A percentile compares a stretch with the other conserved stretches of the same genome.
Evolutionary conservation across 2,797 vertebrate genomes (phyloP).

Genomic region (Aulostomus chinensis): DNA sequence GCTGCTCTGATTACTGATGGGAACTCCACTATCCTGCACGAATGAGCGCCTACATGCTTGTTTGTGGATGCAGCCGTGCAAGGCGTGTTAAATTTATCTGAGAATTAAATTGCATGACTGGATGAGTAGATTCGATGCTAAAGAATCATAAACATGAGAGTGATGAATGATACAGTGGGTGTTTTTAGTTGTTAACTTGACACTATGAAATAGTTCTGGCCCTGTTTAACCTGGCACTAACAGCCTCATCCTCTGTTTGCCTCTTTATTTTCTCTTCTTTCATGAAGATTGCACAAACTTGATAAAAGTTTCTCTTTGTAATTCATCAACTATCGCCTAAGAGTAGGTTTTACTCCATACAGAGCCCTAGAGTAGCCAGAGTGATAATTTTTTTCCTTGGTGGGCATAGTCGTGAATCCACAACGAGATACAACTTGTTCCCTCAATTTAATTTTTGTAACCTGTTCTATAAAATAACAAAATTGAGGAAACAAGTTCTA

Average conservation of each 20-base stretch:
- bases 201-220: constrained; percentile 16
- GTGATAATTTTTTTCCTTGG: too few relatives aligned
- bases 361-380: too few relatives aligned
- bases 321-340: constrained; percentile 48
- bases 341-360: too few relatives aligned
- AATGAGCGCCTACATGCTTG: constrained; percentile 5
- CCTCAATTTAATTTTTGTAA: too few relatives aligned
- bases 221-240: constrained; percentile 25
- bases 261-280: constrained; percentile 30
- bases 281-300: constrained; percentile 24
- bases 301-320: constrained; percentile 55
- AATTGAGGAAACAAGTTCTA: too few relatives aligned
- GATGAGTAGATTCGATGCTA: constrained; percentile 40
- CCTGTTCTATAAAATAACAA: too few relatives aligned
- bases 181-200: constrained; percentile 24
- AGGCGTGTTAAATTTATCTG: constrained; percentile 51
- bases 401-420: too few relatives aligned
- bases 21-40: constrained; percentile 52
- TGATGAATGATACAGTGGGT: constrained; percentile 15
- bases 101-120: constrained; percentile 47
- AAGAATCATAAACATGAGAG: constrained; percentile 43
- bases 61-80: constrained; percentile 7
- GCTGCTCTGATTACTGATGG: constrained; percentile 72
- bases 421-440: too few relatives aligned
- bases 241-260: background rate